Conservation (phyloP, 2,113 vertebrate species). For the Lagopus leucura region DNA sequence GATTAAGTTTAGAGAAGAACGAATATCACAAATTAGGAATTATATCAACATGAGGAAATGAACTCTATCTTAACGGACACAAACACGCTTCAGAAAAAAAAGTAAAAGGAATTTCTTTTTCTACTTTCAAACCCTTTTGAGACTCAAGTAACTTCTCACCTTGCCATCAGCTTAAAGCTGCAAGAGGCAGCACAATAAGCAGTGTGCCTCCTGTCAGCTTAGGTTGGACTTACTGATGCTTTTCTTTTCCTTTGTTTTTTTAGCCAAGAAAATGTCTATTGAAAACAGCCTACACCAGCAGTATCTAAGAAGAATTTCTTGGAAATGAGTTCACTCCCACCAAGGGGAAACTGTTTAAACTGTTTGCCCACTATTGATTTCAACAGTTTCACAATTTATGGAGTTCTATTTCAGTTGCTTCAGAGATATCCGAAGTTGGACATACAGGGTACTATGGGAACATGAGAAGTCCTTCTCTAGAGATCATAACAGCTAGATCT, state of each 20-base stretch:
- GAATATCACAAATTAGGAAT: not conserved
- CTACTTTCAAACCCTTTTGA: not conserved
- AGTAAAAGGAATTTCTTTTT: not conserved
- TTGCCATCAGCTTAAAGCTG: not conserved
- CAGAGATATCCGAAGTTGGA: not conserved
- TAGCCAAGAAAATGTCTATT: not conserved
- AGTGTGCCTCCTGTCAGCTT: not conserved
- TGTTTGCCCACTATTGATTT: not conserved
- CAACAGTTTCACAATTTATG: not conserved
- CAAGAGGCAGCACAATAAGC: not conserved
- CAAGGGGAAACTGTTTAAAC: not conserved
- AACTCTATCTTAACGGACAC: not conserved
- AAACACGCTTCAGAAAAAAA: not conserved
- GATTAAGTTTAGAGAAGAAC: not conserved
- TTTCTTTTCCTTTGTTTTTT: not conserved
- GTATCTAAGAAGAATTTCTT: not conserved
- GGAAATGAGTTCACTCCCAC: not conserved
- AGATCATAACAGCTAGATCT: not conserved
- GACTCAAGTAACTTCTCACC: not conserved
- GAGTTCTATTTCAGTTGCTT: not conserved
- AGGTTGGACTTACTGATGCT: not conserved
- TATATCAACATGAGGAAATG: too few relatives aligned
- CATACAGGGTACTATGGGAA: not conserved
- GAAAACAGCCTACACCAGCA: not conserved
- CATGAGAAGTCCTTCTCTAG: not conserved